Evolutionary conservation across 23 tunicate genomes (phyloP), one percentile per base, ranked within the genome.

Genomic region (Styela plicata): DNA sequence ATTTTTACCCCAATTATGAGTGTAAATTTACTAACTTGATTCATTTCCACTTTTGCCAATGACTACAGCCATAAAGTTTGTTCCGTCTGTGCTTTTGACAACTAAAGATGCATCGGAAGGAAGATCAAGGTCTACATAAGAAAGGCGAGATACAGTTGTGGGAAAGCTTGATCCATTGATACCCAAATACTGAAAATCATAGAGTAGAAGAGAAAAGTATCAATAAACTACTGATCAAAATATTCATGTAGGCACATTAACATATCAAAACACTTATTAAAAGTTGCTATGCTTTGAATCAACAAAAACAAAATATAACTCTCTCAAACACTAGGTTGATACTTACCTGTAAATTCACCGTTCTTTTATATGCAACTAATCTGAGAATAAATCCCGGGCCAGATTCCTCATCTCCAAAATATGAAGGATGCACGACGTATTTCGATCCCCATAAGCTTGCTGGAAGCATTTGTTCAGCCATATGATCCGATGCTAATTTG

Each of bases 381-480:
- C 85, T 71, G 26, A 82, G 77, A n/a, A 82, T 23, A 29, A 36
- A 69, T 21, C 85, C 85, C 30, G 26, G 17, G 18, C 36, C 57
- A 18, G 78, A 36, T 22, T n/a, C 64, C 16, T 82, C 78, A 27
- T 25, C 16, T 25, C 71, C 71, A 67, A 67, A 67, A 67, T 67
- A 27, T 18, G 71, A 67, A 34, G 65, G 53, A 36, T 69, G 70
- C 35, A 82, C 36, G 78, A 69, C 63, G 5, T 82, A 82, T 31
- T 82, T 33, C 0, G 35, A 31, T 20, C 52, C 85, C 85, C 85
- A 82, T 22, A 69, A 71, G 34, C 77, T 64, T 2, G 35, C 61
- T n/a, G 85, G 85, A 21, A 82, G 78, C 74, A 82, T 29, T 36
- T 82, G 85, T 52, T 82, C 85, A 21, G 68, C 78, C 85, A 82